Evolutionary conservation across 2,888 invertebrate genomes (phyloP).

Genomic region (Zonitis immaculata): DNA sequence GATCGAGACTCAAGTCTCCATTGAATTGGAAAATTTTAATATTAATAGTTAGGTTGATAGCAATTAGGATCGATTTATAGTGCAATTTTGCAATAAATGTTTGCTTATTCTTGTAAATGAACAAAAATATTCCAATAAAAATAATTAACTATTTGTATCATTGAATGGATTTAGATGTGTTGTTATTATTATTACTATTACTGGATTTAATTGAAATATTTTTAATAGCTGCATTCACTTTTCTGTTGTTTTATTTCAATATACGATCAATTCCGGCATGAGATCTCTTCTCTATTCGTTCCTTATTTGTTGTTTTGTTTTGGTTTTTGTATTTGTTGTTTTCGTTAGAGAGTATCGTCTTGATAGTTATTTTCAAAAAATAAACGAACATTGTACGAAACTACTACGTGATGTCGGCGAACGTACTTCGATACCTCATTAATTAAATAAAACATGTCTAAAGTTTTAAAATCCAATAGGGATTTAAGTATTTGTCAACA

Average conservation of each 20-base stretch:
- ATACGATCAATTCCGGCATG: slow-evolving; percentile 9
- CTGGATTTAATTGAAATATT: not conserved
- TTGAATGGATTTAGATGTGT: slow-evolving; percentile 9
- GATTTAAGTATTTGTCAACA: slow-evolving; percentile 45
- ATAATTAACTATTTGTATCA: not conserved
- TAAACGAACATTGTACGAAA: not conserved
- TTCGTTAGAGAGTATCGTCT: not conserved
- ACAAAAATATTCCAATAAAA: not conserved
- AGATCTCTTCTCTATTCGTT: not conserved
- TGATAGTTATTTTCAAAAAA: slow-evolving; percentile 35
- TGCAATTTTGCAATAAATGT: slow-evolving; percentile 1
- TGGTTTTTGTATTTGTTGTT: too few relatives aligned
- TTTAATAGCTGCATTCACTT: not conserved
- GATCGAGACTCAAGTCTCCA: not conserved
- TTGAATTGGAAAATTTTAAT: not conserved
- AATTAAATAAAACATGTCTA: slow-evolving; percentile 45
- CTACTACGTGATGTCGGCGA: slow-evolving; percentile 30
- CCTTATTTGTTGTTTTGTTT: not conserved
- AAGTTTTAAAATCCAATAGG: slow-evolving; percentile 39
- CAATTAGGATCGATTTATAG: slow-evolving; percentile 1
- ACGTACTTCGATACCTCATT: slow-evolving; percentile 40
- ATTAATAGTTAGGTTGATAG: not conserved
- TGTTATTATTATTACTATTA: not conserved
- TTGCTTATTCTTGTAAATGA: too few relatives aligned
- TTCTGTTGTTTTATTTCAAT: slow-evolving; percentile 1